Evolutionary conservation across 2,797 vertebrate genomes (phyloP), one percentile per base, ranked within the genome.

Genomic region (Neoniphon sammara): DNA sequence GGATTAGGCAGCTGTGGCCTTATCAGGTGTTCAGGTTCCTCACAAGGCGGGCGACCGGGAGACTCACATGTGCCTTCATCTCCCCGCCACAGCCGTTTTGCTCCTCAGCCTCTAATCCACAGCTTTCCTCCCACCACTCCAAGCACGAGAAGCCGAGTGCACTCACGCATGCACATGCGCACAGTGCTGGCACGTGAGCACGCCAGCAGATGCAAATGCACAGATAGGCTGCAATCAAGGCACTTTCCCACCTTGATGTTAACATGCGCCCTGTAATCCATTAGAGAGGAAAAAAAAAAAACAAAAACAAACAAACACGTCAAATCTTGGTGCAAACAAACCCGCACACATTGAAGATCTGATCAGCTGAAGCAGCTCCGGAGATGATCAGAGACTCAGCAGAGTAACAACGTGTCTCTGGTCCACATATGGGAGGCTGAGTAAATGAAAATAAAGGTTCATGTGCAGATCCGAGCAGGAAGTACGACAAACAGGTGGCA

Each of bases 1-100:
- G 92, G 92, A 92, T 93, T 93, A 93, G 85, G 81, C 66, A 82
- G 88, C 86, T 85, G 85, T 80, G 75, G 82, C 69, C 92, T 93
- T 93, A 93, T 93, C 91, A 85, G 80, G 78, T 80, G 84, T 87
- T 82, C 79, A 87, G 82, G 78, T 84, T 83, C 85, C 85, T 90
- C 87, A 85, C 86, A 83, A 76, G 57, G 71, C 73, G 42, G 68
- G 81, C 70, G 75, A 81, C 76, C 70, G 83, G 78, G 74, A 86
- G 84, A 85, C 86, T 88, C 88, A 85, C 83, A 86, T 84, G 85
- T 84, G 66, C 86, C 91, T 92, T 91, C 93, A 93, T 93, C 91
- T 92, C 78, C 74, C 73, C 67, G 81, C 81, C 80, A 83, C 91
- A 93, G 89, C 88, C 80, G 77, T 85, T 88, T 90, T 67, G 82